Evolutionary conservation across 1,140 invertebrate species (phyloP), one percentile per base, ranked within the genome.

Genomic region (Drosophila tani): DNA sequence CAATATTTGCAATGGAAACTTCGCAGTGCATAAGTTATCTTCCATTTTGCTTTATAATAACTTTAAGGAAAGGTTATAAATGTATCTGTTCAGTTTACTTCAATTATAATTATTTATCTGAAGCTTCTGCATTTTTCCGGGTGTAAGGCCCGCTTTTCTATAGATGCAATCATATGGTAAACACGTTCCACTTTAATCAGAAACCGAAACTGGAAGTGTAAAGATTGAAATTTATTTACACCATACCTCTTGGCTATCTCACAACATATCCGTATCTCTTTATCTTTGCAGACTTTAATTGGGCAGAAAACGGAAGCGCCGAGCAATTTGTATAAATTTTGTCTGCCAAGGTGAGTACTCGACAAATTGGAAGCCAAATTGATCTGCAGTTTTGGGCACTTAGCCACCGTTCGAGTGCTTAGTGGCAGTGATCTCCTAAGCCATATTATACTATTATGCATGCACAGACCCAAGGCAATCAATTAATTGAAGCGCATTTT

Each of bases 401-500:
- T 49, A 58, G 6, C 35, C 24, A 21, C n/a, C 11, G 24, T 11
- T 63, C 19, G 45, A 38, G 41, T 60, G 64, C 3, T 41, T 32
- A 46, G 41, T 51, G 21, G 17, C 27, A 12, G 27, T 41, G 46
- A 67, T 76, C 59, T 17, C 21, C 24, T 38, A 68, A 77, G 56
- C 24, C 40, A 32, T 58, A 70, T 64, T 62, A 58, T 58, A 35
- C 49, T 45, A 68, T 71, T 69, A 64, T 45, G 58, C 35, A 66
- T 50, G 63, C 64, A 77, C 51, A 55, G 41, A 66, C 60, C 43
- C n/a, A 24, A 24, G 63, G 41, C 64, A 69, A 75, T 87, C 77
- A 87, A 88, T 87, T 87, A 84, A 88, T 57, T 88, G 82, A 81
- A 81, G 79, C 73, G 69, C 76, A 56, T 64, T 78, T 84, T 55